Base-by-base conservation (phyloP, 2,113 vertebrate species). In the Vombatus ursinus region DNA sequence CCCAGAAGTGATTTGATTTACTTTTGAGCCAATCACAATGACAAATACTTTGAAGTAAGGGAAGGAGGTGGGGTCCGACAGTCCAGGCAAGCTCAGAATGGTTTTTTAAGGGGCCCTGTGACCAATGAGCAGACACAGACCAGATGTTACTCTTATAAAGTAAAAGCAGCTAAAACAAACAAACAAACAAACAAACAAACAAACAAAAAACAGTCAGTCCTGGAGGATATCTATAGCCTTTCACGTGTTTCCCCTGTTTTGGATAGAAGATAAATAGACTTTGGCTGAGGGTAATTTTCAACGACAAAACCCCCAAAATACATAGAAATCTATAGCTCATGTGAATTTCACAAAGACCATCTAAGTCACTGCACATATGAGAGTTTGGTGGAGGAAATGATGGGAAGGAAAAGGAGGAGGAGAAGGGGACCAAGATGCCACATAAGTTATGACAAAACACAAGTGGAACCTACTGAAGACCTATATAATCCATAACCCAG, bases 281-380 rank as follows among this genome's bases (percentile, higher is more conserved):
- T 96, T 98, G 94, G 50, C 89, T 90, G 61, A 53, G 94, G 93
- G 96, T 89, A 92, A 84, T 91, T 96, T 52, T 52, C 92, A 91
- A 23, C 0, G 57, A 44, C 44, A 50, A 93, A 96, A 94, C 84
- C 0, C 28, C 95, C 77, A 61, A 3, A 96, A 94, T 0, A 47
- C 90, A 90, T 49, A 0, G 0, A 9, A 4, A 14, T 50, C 28
- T 52, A 12, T 19, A 0, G 0, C 37, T 28, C 25, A 23, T 28
- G 25, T 5, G 47, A 49, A 2, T 1, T 14, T 61, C 54, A 52
- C 1, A 16, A 22, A 44, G 31, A 3, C 51, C 8, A 0, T 10
- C 52, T 49, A 0, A 1, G 12, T 90, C 1, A 2, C 52, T 51
- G 44, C 37, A n/a, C 8, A 8, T 16, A 50, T 16, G 3, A 25